Evolutionary conservation across 1,140 invertebrate genomes (phyloP), one percentile per base, ranked within the genome.

Genomic region (Leucophenga varia): DNA sequence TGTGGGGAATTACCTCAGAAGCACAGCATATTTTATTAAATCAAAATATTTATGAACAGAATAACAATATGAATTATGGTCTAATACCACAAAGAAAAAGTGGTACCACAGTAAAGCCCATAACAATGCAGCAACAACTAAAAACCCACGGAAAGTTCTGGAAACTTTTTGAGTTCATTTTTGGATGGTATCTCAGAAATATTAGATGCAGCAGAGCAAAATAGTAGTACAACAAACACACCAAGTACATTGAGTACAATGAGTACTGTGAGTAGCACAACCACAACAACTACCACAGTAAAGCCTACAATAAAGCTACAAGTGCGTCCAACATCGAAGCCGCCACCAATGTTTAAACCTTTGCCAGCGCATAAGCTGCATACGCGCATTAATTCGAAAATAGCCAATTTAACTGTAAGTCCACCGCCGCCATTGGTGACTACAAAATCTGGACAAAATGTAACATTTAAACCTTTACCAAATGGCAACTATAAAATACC

Each of bases 311-410:
- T 22, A 8, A 31, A 20, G 6, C 32, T n/a, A 34, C 10, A 16
- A 7, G n/a, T 4, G n/a, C 5, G 32, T n/a, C 43, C 49, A 1
- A 37, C 43, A 0, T 9, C 59, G 18, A 42, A 48, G 25, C 46
- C 56, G 7, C 50, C 60, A 37, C 68, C 68, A 8, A 61, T 64
- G 50, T 72, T 72, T 38, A 56, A 70, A 5, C 69, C 69, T 2
- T n/a, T 72, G 28, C 54, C 64, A 0, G 46, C 37, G 25, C 38
- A 42, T 8, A 71, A 70, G 25, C 43, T 52, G 5, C 69, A 72
- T 37, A 67, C 42, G 9, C 57, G 69, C 30, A 72, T 72, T 14
- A 72, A 72, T 30, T 72, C 69, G 0, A 72, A 72, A 28, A 52
- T 72, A 40, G 69, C 69, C 0, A 72, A 69, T 51, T 48, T 72